Percentiles rank a stretch among this genome's conserved stretches.
Conservation (phyloP, 2,888 invertebrate genomes). For the Lycophotia porphyrea region DNA sequence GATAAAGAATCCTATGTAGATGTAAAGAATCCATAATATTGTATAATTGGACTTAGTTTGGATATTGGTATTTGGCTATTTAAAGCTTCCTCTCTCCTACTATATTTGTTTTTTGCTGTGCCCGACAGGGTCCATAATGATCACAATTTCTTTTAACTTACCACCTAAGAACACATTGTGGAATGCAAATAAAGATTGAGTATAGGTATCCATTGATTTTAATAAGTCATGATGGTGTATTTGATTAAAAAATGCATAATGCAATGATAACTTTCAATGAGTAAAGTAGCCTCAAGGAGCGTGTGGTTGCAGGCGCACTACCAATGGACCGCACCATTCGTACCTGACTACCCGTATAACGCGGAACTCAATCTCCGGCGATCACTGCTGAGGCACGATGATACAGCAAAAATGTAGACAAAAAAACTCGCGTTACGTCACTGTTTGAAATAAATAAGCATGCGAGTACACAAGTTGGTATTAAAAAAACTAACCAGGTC, state of each 20-base stretch:
- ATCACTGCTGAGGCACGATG: slow-evolving; percentile 21
- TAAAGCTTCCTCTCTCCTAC: no score
- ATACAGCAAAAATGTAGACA: slow-evolving; percentile 19
- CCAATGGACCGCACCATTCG: background rate
- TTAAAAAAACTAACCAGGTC: background rate
- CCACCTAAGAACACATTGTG: no score
- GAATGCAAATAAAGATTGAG: no score
- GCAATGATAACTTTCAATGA: background rate
- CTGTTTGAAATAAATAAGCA: slow-evolving; percentile 21
- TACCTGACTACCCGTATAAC: background rate
- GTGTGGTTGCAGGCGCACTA: background rate
- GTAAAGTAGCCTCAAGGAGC: background rate
- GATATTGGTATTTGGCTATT: no score
- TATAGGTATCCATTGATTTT: background rate
- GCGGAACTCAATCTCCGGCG: slow-evolving; percentile 16
- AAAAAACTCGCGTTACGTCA: slow-evolving; percentile 38
- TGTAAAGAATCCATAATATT: no score
- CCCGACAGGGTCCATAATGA: no score
- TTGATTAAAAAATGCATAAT: background rate
- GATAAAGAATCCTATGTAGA: no score
- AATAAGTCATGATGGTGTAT: slow-evolving; percentile 3
- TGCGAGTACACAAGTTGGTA: background rate
- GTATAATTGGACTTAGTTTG: no score
- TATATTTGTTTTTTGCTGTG: no score
- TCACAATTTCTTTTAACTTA: no score